phyloP scores from a whole-genome alignment of 1,140 invertebrate genomes.

The Whitmania pigra region DNA sequence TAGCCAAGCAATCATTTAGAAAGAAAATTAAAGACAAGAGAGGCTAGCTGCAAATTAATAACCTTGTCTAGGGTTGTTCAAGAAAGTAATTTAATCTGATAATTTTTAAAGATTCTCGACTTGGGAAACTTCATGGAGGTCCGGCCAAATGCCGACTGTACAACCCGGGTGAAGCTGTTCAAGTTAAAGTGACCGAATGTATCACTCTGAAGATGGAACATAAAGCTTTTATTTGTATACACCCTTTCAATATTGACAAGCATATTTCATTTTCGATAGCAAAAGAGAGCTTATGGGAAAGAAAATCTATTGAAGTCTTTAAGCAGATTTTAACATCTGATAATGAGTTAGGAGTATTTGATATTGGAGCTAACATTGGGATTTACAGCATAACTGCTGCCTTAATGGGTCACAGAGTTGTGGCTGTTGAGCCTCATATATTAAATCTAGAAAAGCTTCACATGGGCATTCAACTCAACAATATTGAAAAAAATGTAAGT shows the following conservation, averaged over 20 bases:
- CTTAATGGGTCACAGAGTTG: conserved; percentile 27
- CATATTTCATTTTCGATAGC: conserved; percentile 22
- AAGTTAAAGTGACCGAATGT: conserved; percentile 1
- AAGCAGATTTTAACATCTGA: conserved; percentile 23
- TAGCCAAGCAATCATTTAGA: no score
- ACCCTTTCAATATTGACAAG: conserved; percentile 20
- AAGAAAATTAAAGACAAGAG: no score
- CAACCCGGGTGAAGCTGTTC: background rate
- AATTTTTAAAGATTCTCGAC: background rate
- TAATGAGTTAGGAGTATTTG: conserved; percentile 24
- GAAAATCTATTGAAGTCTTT: conserved; percentile 22
- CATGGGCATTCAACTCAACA: conserved; percentile 24
- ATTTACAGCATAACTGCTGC: conserved; percentile 27
- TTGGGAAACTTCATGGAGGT: background rate
- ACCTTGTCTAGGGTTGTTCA: no score
- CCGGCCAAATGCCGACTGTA: background rate
- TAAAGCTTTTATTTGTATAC: conserved; percentile 12
- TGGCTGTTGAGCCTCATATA: conserved; percentile 27
- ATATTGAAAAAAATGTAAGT: conserved; percentile 6
- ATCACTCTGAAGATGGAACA: conserved; percentile 8
- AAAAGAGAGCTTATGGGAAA: conserved; percentile 26
- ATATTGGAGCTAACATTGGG: conserved; percentile 29
- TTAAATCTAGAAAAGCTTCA: conserved; percentile 24
- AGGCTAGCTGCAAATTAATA: no score
- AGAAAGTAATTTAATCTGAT: no score